A percentile compares a stretch with the other conserved stretches of the same genome.
Evolutionary conservation across 2,797 vertebrate species (phyloP).

Genomic region (Anguilla obscura): DNA sequence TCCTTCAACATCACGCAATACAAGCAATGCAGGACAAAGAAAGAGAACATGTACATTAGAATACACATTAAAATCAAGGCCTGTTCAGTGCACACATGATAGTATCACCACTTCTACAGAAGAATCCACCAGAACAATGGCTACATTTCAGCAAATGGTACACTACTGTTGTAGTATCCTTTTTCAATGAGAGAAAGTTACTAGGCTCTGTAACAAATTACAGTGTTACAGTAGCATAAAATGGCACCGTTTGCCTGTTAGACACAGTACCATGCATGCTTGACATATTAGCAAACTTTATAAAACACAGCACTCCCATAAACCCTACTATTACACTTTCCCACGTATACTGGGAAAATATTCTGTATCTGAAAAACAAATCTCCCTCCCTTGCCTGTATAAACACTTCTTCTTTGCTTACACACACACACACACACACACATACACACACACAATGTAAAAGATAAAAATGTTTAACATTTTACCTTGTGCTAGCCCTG

Average conservation of each 20-base stretch:
- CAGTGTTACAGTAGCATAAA: background rate
- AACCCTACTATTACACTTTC: background rate
- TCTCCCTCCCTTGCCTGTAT: background rate
- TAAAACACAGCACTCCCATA: background rate
- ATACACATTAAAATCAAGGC: background rate
- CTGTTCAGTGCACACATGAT: background rate
- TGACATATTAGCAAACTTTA: background rate
- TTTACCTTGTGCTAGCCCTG: constrained; percentile 5
- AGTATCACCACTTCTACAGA: background rate
- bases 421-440: background rate
- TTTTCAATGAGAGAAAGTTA: background rate
- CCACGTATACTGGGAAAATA: background rate
- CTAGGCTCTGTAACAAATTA: background rate
- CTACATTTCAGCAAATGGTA: background rate
- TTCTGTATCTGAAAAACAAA: background rate
- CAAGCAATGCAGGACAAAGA: background rate
- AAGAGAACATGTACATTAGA: background rate
- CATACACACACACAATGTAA: background rate
- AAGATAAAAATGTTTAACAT: background rate
- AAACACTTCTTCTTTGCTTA: background rate
- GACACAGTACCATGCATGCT: background rate
- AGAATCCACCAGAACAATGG: background rate
- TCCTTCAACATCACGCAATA: background rate
- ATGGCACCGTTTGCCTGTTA: background rate
- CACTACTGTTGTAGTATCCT: background rate